A percentile compares a stretch with the other conserved stretches of the same genome.
Conservation (phyloP, 2,888 invertebrate species). For the Hyppa rectilinea region DNA sequence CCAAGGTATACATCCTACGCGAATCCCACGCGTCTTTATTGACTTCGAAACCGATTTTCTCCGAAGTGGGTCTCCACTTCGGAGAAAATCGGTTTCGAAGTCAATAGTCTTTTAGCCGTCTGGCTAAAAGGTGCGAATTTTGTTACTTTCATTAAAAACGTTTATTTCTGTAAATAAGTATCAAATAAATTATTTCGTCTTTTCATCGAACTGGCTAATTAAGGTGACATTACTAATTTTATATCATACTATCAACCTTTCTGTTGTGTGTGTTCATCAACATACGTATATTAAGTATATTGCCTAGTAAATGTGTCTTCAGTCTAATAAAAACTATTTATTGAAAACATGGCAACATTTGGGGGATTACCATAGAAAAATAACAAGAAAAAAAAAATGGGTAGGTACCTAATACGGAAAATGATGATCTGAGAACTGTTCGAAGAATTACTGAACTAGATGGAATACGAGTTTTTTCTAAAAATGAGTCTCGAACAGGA, state of each 20-base stretch:
- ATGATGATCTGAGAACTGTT: slow-evolving; percentile 5
- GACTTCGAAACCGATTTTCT: slow-evolving; percentile 4
- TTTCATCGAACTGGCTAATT: slow-evolving; percentile 6
- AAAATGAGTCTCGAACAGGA: background rate
- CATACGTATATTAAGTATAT: background rate
- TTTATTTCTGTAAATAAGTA: slow-evolving; percentile 9
- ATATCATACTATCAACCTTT: background rate
- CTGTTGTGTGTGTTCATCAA: too few relatives aligned
- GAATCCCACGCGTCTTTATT: background rate
- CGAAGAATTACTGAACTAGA: background rate
- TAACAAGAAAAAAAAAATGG: background rate
- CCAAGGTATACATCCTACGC: background rate
- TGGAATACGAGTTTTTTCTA: background rate
- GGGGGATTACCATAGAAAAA: background rate
- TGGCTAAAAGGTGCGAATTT: background rate
- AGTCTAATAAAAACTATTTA: background rate
- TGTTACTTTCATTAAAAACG: background rate
- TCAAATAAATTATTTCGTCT: background rate
- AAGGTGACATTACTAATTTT: background rate
- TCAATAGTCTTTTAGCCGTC: too few relatives aligned
- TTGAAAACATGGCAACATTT: slow-evolving; percentile 8
- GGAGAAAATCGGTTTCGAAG: too few relatives aligned
- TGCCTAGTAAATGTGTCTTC: background rate
- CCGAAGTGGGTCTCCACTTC: too few relatives aligned
- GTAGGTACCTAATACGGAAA: slow-evolving; percentile 2